Conservation (phyloP, 1,140 invertebrate genomes). For the Magallana angulata region DNA sequence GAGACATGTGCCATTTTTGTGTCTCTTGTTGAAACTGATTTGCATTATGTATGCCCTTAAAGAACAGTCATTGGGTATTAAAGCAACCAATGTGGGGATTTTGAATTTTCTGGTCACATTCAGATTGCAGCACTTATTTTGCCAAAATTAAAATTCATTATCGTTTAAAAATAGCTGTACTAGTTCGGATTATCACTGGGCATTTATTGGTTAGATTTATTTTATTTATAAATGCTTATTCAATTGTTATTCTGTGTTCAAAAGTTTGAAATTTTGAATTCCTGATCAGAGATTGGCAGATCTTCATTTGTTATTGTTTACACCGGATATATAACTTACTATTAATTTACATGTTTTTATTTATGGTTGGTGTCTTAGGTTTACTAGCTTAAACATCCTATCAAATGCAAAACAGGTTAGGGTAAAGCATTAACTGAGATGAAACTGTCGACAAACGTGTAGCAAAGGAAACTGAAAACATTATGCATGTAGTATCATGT, state of each 20-base stretch:
- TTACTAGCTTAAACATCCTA: too few species aligned
- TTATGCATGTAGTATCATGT: too few species aligned
- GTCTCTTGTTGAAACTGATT: too few species aligned
- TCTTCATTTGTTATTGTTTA: not conserved
- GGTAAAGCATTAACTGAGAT: too few species aligned
- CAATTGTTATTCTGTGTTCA: not conserved
- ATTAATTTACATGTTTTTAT: too few species aligned
- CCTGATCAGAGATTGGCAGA: not conserved
- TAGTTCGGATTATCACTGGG: not conserved
- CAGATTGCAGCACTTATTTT: not conserved
- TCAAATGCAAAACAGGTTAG: too few species aligned
- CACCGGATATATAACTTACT: not conserved
- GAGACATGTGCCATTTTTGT: too few species aligned
- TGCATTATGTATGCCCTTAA: not conserved
- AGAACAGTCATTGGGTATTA: not conserved
- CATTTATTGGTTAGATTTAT: not conserved
- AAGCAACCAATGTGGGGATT: not conserved
- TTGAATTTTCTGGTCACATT: not conserved
- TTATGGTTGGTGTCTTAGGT: too few species aligned
- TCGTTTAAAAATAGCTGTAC: too few species aligned
- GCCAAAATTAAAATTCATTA: not conserved
- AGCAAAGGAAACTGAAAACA: too few species aligned
- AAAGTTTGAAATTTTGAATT: not conserved
- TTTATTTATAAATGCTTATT: not conserved
- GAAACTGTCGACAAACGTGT: too few species aligned